A percentile compares a stretch with the other conserved stretches of the same genome.
These are phyloP conservation scores for Montipora capricornis DNA, from an alignment of 64 coral and sea anemone genomes.

Conservation along the genomic window DNA sequence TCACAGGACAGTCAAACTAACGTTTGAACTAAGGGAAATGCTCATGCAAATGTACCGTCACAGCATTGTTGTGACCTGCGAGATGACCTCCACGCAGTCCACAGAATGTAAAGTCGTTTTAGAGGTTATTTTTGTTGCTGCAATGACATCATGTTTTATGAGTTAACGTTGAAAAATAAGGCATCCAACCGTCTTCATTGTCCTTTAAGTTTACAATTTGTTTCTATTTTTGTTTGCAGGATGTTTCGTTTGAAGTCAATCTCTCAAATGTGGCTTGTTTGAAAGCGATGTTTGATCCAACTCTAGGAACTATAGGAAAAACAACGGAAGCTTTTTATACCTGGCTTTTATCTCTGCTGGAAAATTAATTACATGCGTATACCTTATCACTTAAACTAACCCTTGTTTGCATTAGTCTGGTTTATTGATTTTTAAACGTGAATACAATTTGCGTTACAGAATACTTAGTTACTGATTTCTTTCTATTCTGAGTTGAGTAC, in stretches of 20 bases:
- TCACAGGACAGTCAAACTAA: neutral
- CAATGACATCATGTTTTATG: too few relatives aligned
- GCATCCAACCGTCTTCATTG: neutral
- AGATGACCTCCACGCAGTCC: too few relatives aligned
- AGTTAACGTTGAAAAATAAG: too few relatives aligned
- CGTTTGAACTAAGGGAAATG: too few relatives aligned
- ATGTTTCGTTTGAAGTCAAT: constrained; percentile 88
- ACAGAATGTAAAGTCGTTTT: too few relatives aligned
- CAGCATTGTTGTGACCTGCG: too few relatives aligned
- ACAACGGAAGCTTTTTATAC: constrained; percentile 74
- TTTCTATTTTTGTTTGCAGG: constrained; percentile 49
- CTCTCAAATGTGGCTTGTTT: constrained; percentile 57
- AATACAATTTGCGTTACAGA: neutral
- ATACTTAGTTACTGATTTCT: neutral
- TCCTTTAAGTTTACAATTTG: neutral
- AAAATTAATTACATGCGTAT: neutral
- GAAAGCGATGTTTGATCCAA: constrained; percentile 88
- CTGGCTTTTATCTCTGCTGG: constrained; percentile 62
- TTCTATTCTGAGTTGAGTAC: neutral
- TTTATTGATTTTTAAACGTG: neutral
- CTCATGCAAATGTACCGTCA: too few relatives aligned
- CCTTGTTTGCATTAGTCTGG: neutral
- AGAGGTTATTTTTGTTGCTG: too few relatives aligned
- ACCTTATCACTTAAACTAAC: neutral
- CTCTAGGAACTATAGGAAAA: constrained; percentile 64